A percentile compares a stretch with the other conserved stretches of the same genome.
phyloP scores from a whole-genome alignment of 2,797 vertebrate species.

The Dendrocincla tyrannina region DNA sequence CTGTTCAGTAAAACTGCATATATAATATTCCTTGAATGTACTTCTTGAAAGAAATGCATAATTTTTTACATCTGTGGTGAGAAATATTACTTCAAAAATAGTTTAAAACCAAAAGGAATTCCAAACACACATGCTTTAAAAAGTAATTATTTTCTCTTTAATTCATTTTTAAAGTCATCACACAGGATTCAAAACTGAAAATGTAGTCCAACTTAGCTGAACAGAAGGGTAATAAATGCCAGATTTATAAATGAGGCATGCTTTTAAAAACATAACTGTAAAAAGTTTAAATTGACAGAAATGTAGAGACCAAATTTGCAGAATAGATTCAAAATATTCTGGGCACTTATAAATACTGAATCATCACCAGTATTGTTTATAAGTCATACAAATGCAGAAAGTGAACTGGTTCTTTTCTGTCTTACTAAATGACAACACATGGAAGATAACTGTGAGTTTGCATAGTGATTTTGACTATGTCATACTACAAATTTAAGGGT shows the following conservation, averaged over 20 bases:
- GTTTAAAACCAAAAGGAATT: conserved; percentile 37
- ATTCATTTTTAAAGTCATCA: conserved; percentile 12
- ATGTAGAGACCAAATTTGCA: not conserved
- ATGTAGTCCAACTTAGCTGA: not conserved
- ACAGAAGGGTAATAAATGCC: conserved; percentile 7
- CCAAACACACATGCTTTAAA: conserved; percentile 4
- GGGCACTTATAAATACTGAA: conserved; percentile 23
- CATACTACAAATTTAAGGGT: not conserved
- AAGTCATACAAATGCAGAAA: conserved; percentile 14
- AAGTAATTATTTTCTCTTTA: conserved; percentile 43
- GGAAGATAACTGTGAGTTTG: not conserved
- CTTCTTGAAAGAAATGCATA: conserved; percentile 43
- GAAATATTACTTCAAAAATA: conserved; percentile 48
- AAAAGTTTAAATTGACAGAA: not conserved
- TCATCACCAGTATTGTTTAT: conserved; percentile 35
- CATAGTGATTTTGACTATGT: not conserved
- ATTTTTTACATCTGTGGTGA: conserved; percentile 28
- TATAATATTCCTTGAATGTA: not conserved
- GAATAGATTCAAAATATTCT: not conserved
- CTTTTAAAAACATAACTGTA: conserved; percentile 22
- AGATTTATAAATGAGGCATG: conserved; percentile 40
- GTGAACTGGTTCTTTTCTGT: conserved; percentile 21
- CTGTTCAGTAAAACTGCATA: not conserved
- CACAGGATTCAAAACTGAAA: conserved; percentile 1
- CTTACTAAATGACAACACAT: conserved; percentile 5